These are phyloP conservation scores for Labrus mixtus DNA, from an alignment of 2,113 vertebrate species.

Conservation along the genomic window DNA sequence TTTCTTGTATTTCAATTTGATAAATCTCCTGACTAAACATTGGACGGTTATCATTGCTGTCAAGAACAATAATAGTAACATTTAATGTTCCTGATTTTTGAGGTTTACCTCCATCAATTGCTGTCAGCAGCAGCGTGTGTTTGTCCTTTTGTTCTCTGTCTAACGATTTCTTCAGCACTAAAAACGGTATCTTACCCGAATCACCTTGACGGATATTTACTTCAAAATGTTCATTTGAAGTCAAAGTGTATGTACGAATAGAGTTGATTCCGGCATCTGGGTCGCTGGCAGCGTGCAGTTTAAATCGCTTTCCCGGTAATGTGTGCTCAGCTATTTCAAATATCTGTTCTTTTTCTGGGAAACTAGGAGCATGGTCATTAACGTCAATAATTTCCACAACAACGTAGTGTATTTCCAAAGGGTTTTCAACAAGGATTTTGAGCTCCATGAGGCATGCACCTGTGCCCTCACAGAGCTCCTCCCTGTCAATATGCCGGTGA, in stretches of 20 bases:
- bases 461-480: constrained; percentile 64
- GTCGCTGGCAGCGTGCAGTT: constrained; percentile 72
- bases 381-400: constrained; percentile 73
- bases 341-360: constrained; percentile 53
- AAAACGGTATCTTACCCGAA: constrained; percentile 61
- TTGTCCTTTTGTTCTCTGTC: constrained; percentile 67
- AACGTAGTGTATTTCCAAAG: constrained; percentile 78
- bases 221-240: constrained; percentile 73
- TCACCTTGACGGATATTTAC: constrained; percentile 53
- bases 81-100: constrained; percentile 53
- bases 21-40: constrained; percentile 61
- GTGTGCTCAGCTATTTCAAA: constrained; percentile 72
- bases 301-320: constrained; percentile 62
- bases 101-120: constrained; percentile 74
- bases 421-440: constrained; percentile 71
- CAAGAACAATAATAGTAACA: constrained; percentile 67
- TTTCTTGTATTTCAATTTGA: constrained; percentile 58
- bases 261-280: constrained; percentile 71
- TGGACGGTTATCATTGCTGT: constrained; percentile 73
- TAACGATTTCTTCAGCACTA: constrained; percentile 60
- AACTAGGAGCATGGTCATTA: constrained; percentile 74
- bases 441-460: constrained; percentile 68
- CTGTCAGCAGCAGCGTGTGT: constrained; percentile 45
- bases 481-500: constrained; percentile 76
- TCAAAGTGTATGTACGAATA: constrained; percentile 68